A percentile compares a stretch with the other conserved stretches of the same genome.
These are phyloP conservation scores for Cephus pygmeus DNA, from an alignment of 2,888 invertebrate species.

Conservation along the genomic window DNA sequence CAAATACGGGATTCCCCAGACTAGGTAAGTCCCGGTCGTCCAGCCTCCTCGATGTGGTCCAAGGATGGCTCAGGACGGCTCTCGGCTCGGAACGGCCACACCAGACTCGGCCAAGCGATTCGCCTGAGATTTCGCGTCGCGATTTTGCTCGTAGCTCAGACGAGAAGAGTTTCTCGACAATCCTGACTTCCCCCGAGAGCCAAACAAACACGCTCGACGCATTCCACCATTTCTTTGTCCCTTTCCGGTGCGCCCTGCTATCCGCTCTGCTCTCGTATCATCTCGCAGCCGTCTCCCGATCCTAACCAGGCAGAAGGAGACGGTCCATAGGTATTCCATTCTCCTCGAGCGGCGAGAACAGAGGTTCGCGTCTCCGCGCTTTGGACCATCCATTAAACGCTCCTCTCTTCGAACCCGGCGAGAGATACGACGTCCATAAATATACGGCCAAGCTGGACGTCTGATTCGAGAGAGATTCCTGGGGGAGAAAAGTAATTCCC, in stretches of 20 bases:
- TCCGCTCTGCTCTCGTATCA: constrained; percentile 12
- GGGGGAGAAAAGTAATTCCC: constrained; percentile 49
- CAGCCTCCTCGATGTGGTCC: background rate
- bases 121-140: background rate
- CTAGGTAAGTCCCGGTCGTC: constrained; percentile 73
- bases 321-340: constrained; percentile 19
- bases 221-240: constrained; percentile 58
- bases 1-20: constrained; percentile 99
- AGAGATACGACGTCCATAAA: constrained; percentile 63
- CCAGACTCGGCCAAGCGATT: background rate
- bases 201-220: constrained; percentile 49
- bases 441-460: constrained; percentile 60
- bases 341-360: constrained; percentile 61
- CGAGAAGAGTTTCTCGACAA: constrained; percentile 12
- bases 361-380: constrained; percentile 59
- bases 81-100: background rate
- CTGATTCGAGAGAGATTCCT: constrained; percentile 58
- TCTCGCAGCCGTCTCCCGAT: constrained; percentile 8
- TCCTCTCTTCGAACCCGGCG: constrained; percentile 43
- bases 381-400: constrained; percentile 62
- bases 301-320: constrained; percentile 13
- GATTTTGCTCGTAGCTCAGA: background rate
- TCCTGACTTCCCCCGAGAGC: constrained; percentile 26
- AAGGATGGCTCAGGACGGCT: background rate
- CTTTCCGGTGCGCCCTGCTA: constrained; percentile 23